These are phyloP conservation scores for Suillia variegata DNA, from an alignment of 2,888 invertebrate genomes.

Conservation along the genomic window DNA sequence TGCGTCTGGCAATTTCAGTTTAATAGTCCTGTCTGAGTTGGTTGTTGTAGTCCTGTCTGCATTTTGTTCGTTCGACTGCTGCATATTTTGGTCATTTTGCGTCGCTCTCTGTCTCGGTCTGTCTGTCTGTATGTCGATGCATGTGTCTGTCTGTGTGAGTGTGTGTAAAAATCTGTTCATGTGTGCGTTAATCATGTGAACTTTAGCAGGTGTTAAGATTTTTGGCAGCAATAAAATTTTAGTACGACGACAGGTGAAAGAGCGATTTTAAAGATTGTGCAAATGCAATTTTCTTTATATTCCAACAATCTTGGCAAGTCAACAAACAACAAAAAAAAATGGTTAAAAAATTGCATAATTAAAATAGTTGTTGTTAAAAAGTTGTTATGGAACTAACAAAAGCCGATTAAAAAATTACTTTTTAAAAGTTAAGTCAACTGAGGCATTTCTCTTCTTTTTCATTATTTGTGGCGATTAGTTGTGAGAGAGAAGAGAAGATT, in stretches of 20 bases:
- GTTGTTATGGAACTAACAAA: too few species aligned
- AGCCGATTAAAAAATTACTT: too few species aligned
- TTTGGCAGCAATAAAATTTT: background rate
- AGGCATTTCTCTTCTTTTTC: too few species aligned
- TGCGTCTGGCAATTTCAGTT: slow-evolving; percentile 41
- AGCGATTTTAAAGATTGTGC: background rate
- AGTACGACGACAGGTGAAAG: slow-evolving; percentile 9
- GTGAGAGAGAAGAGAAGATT: too few species aligned
- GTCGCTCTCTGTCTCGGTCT: slow-evolving; percentile 15
- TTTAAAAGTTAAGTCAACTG: too few species aligned
- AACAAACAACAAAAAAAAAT: background rate
- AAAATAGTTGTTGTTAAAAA: too few species aligned
- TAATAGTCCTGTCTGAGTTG: slow-evolving; percentile 29
- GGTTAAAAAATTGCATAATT: too few species aligned
- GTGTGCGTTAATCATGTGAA: slow-evolving; percentile 31
- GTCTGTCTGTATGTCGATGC: slow-evolving; percentile 5
- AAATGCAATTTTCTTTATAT: background rate
- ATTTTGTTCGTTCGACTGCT: slow-evolving; percentile 14
- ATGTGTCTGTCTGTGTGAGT: too few species aligned
- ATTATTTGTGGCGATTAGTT: too few species aligned
- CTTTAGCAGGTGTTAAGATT: slow-evolving; percentile 38
- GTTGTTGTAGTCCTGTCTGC: slow-evolving; percentile 6
- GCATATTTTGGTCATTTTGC: slow-evolving; percentile 9
- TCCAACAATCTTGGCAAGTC: background rate
- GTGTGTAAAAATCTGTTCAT: too few species aligned